These are phyloP conservation scores for Pocillopora meandrina DNA, from an alignment of 92 coral and sea anemone species.

Conservation along the genomic window DNA sequence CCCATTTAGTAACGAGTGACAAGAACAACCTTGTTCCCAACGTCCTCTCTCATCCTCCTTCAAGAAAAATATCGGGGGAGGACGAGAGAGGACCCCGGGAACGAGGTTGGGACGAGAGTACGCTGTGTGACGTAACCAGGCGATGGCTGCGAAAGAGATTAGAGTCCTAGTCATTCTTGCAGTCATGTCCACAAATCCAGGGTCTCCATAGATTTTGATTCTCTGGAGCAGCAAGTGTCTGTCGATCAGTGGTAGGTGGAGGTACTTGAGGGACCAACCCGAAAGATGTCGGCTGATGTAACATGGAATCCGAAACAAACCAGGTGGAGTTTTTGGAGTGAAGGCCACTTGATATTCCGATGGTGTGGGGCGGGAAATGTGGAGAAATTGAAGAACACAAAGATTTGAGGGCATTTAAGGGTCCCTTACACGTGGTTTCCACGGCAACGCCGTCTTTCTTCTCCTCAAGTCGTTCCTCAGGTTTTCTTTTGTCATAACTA, in stretches of 20 bases:
- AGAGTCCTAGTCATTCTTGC: background rate
- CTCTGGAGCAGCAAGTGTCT: background rate
- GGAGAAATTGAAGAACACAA: slow-evolving; percentile 22
- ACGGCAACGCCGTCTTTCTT: background rate
- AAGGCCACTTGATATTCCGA: background rate
- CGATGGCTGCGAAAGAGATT: background rate
- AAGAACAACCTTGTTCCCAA: too few species aligned
- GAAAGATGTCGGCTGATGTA: background rate
- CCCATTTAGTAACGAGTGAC: too few species aligned
- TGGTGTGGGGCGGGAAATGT: background rate
- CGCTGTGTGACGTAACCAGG: background rate
- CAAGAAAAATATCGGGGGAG: too few species aligned
- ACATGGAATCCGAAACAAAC: background rate
- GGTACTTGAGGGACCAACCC: background rate
- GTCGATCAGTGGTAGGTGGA: background rate
- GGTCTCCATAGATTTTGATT: slow-evolving; percentile 30
- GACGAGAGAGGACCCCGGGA: too few species aligned
- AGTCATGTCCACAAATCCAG: background rate
- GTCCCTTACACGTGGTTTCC: background rate
- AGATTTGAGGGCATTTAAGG: slow-evolving; percentile 10
- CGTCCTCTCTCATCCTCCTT: too few species aligned
- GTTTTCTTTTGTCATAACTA: background rate
- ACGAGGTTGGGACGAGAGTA: too few species aligned
- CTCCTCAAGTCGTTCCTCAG: too few species aligned
- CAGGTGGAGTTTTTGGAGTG: background rate